Evolutionary conservation across 1,140 invertebrate species (phyloP), one percentile per base, ranked within the genome.

Genomic region (Leptinotarsa texana): DNA sequence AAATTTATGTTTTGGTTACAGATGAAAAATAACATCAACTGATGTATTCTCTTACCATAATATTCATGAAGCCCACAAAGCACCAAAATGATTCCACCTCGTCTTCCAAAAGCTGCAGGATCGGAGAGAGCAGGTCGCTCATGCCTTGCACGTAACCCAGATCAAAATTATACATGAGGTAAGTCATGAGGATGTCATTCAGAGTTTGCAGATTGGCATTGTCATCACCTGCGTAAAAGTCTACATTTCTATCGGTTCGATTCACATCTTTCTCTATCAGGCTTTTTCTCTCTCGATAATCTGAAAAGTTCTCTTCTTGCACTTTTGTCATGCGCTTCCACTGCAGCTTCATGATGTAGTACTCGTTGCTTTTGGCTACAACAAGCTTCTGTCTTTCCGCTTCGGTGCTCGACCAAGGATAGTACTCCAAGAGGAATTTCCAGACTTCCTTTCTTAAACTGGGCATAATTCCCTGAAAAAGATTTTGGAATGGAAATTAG

Each of bases 121-220:
- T 93, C 1, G 98, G 98, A 18, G 96, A 95, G 48, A 99, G 86
- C 63, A 99, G 88, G 87, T 99, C 98, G 82, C 95, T 98, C 98
- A 99, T 99, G 18, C 98, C 95, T 86, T 96, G 94, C 1, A 97
- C 95, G 82, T 96, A 96, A 80, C 97, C 97, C 75, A 99, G 87
- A 88, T 99, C 98, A 87, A 99, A 99, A 87, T 99, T 98, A 84
- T 98, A 99, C 97, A 99, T 99, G n/a, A 97, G 93, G 85, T 99
- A 99, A 0, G 98, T 99, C 95, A 99, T 98, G 2, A 99, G 88
- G 82, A 99, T 96, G 82, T 98, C 95, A 80, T 94, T 91, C 1
- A 99, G 86, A 21, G 94, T 89, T 72, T 90, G 87, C 47, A 99
- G 87, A 87, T 99, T 97, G 13, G 92, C 89, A 87, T 98, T 98